These are phyloP conservation scores for Diorhabda sublineata DNA, from an alignment of 1,140 invertebrate genomes.

Conservation along the genomic window DNA sequence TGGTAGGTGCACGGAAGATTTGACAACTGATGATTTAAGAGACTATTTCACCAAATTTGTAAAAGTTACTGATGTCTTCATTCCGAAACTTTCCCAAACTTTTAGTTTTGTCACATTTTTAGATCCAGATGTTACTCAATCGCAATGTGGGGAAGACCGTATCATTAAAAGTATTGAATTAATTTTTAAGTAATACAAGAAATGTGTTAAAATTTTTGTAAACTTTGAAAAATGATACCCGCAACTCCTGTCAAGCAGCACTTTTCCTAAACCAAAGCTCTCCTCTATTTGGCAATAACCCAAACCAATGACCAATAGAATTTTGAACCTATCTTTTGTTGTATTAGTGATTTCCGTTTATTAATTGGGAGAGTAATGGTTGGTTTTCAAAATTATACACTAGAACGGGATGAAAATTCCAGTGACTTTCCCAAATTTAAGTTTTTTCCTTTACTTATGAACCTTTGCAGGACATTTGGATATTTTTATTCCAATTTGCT, in stretches of 20 bases:
- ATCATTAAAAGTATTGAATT: constrained; percentile 76
- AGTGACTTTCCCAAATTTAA: background rate
- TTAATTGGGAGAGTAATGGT: too few species aligned
- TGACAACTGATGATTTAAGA: constrained; percentile 81
- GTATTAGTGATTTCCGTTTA: too few species aligned
- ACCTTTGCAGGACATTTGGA: background rate
- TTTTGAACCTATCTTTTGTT: too few species aligned
- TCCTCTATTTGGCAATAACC: too few species aligned
- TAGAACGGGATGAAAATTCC: too few species aligned
- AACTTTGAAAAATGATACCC: background rate
- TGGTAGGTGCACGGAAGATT: constrained; percentile 88
- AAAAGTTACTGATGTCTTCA: constrained; percentile 93
- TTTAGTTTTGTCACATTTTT: constrained; percentile 96
- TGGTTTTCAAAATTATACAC: too few species aligned
- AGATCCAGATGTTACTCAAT: constrained; percentile 90
- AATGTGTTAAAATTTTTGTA: background rate
- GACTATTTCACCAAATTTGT: constrained; percentile 96
- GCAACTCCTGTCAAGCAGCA: too few species aligned
- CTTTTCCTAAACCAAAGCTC: too few species aligned
- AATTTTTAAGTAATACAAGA: background rate
- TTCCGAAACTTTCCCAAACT: constrained; percentile 89
- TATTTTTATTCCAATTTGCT: background rate
- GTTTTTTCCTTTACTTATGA: background rate
- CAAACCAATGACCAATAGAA: too few species aligned
- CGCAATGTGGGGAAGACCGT: constrained; percentile 93